Evolutionary conservation across 2,113 vertebrate species (phyloP).

Genomic region (Salvator merianae): DNA sequence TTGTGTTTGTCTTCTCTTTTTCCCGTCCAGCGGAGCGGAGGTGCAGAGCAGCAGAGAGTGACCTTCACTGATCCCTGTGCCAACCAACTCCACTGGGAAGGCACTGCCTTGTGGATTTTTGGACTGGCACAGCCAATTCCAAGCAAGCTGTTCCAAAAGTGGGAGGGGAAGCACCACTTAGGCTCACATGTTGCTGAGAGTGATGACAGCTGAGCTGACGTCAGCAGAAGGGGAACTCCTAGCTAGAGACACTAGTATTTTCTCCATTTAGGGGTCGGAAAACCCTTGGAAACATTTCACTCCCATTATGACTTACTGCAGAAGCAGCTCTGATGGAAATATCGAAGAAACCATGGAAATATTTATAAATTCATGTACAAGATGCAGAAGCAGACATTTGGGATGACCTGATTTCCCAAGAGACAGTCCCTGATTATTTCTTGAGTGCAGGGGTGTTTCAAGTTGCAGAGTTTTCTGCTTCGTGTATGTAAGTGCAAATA

Average conservation of each 20-base stretch:
- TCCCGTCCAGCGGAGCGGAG: conserved; percentile 61
- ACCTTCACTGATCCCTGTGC: conserved; percentile 59
- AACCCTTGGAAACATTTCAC: conserved; percentile 1
- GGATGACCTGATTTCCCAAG: not conserved
- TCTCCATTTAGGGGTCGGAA: conserved; percentile 9
- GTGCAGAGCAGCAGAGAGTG: conserved; percentile 61
- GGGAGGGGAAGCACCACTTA: conserved; percentile 15
- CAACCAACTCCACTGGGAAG: conserved; percentile 23
- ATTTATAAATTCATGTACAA: conserved; percentile 43
- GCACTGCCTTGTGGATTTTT: conserved; percentile 5
- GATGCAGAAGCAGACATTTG: conserved; percentile 45
- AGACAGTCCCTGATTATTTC: conserved; percentile 34
- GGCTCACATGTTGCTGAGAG: not conserved
- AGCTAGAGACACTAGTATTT: conserved; percentile 12
- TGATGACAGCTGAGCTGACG: conserved; percentile 33
- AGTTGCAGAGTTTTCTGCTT: conserved; percentile 27
- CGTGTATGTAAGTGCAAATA: conserved; percentile 4
- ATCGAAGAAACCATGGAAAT: conserved; percentile 54
- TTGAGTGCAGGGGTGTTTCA: not conserved
- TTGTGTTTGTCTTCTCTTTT: conserved; percentile 57
- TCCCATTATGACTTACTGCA: conserved; percentile 27
- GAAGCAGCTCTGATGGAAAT: conserved; percentile 43
- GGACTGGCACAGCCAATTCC: conserved; percentile 33
- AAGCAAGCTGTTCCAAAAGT: not conserved
- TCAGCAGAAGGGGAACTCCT: not conserved